Base-by-base conservation (phyloP, 2,888 invertebrate genomes). In the Pycnomerus fuliginosus region DNA sequence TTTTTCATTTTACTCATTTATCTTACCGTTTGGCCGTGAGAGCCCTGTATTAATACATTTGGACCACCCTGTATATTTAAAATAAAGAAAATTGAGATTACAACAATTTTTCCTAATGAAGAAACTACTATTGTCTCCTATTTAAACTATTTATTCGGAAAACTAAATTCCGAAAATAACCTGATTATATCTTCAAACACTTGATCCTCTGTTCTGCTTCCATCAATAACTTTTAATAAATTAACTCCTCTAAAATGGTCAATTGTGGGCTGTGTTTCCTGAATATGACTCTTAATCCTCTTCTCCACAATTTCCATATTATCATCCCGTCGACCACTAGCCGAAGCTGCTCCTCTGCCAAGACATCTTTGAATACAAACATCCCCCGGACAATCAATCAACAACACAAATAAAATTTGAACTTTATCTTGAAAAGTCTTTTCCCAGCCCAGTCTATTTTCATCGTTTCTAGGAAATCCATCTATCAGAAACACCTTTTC, bases 381-480 rank as follows among this genome's bases (percentile, higher is more conserved):
- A 44, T 91, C 82, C 58, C 84, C 81, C 1, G 80, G 76, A 64
- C 95, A 95, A 49, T 93, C 87, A 58, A 97, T 87, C 68, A 90
- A 92, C 14, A 97, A 73, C 2, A 95, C 90, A 64, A 89, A 91
- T 49, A 85, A 78, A 7, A 95, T 76, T 42, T 83, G 79, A 0
- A 85, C 81, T 69, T 91, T 91, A 10, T 84, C 84, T 0, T 79
- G 73, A 90, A 97, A 94, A 44, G 75, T 76, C 34, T 79, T 70
- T 30, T 83, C 80, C 97, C 97, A 97, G 10, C 96, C 96, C 28
- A 90, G 84, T 46, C 95, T 72, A 69, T 97, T 97, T 68, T 97
- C 86, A 67, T 90, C 81, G 71, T 96, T 97, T 11, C 96, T 79
- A 8, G 97, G 97, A 69, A 97, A 97, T 1, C 97, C 97, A 70